Conservation (phyloP, 2,888 invertebrate genomes). For the Lacanobia wlatinum region DNA sequence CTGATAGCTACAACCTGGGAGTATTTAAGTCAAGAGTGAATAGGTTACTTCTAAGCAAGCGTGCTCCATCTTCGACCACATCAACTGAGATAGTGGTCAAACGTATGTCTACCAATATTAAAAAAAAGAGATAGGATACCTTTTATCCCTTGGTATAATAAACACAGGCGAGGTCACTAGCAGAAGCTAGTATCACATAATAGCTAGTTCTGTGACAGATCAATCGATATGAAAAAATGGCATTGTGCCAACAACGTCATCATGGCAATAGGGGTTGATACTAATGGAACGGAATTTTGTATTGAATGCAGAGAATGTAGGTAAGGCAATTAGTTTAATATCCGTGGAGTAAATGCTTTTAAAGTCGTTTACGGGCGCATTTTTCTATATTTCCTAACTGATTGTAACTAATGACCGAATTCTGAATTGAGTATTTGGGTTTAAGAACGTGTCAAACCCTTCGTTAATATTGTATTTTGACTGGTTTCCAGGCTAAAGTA, state of each 20-base stretch:
- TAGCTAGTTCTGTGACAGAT: constrained; percentile 25
- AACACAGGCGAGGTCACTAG: fast-evolving
- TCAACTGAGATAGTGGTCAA: too few relatives aligned
- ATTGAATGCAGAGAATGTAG: constrained; percentile 23
- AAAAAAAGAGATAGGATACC: too few relatives aligned
- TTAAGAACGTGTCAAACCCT: not conserved
- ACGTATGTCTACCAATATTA: too few relatives aligned
- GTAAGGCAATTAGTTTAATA: constrained; percentile 16
- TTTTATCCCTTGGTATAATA: too few relatives aligned
- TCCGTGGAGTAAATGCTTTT: not conserved
- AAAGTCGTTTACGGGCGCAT: not conserved
- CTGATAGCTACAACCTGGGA: too few relatives aligned
- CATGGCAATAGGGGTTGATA: constrained; percentile 7
- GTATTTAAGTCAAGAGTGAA: too few relatives aligned
- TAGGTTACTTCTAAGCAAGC: too few relatives aligned
- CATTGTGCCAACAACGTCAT: constrained; percentile 70
- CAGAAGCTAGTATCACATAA: constrained; percentile 11
- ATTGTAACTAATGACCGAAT: not conserved
- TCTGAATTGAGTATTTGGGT: not conserved
- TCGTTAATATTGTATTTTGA: too few relatives aligned
- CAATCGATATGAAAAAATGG: constrained; percentile 70
- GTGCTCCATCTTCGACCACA: too few relatives aligned
- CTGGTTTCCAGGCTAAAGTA: too few relatives aligned
- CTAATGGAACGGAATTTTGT: constrained; percentile 6
- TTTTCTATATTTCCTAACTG: not conserved